These are phyloP conservation scores for Drosophila gunungcola DNA, from an alignment of 1,140 invertebrate species.

Conservation along the genomic window DNA sequence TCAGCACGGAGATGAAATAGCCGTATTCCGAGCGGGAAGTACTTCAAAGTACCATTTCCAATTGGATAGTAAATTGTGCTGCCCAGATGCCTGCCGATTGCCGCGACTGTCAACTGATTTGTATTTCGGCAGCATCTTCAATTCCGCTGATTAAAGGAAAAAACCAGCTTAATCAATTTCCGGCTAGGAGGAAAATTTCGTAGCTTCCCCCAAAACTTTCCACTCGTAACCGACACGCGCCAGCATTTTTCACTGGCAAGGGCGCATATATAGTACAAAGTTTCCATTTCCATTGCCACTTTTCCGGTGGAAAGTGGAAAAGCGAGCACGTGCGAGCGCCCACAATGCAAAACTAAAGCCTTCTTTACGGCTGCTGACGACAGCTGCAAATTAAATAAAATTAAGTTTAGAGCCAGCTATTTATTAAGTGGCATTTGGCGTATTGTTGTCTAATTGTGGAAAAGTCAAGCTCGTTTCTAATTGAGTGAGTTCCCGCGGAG, in stretches of 20 bases:
- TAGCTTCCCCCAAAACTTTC: conserved; percentile 24
- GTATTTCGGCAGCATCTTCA: conserved; percentile 56
- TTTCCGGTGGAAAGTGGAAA: conserved; percentile 15
- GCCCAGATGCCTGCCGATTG: conserved; percentile 1
- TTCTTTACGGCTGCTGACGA: conserved; percentile 80
- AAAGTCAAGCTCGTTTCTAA: conserved; percentile 32
- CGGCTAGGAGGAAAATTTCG: conserved; percentile 45
- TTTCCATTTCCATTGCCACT: conserved; percentile 41
- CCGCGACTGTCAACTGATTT: conserved; percentile 52
- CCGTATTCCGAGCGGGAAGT: conserved; percentile 4
- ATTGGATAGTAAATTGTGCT: conserved; percentile 9
- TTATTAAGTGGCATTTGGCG: conserved; percentile 67
- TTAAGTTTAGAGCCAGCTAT: conserved; percentile 72
- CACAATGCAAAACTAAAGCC: conserved; percentile 76
- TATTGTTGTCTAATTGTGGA: not conserved
- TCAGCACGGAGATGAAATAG: conserved; percentile 8
- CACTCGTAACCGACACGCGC: conserved; percentile 43
- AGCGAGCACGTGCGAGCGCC: conserved; percentile 35
- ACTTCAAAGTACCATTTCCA: conserved; percentile 22
- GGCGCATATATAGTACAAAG: conserved; percentile 26
- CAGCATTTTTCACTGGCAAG: conserved; percentile 32
- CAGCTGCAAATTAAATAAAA: conserved; percentile 80
- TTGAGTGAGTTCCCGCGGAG: conserved; percentile 39
- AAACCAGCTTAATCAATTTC: conserved; percentile 76
- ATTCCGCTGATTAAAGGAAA: conserved; percentile 63